These are phyloP conservation scores for Sturmia bella DNA, from an alignment of 2,888 invertebrate genomes.

Conservation along the genomic window DNA sequence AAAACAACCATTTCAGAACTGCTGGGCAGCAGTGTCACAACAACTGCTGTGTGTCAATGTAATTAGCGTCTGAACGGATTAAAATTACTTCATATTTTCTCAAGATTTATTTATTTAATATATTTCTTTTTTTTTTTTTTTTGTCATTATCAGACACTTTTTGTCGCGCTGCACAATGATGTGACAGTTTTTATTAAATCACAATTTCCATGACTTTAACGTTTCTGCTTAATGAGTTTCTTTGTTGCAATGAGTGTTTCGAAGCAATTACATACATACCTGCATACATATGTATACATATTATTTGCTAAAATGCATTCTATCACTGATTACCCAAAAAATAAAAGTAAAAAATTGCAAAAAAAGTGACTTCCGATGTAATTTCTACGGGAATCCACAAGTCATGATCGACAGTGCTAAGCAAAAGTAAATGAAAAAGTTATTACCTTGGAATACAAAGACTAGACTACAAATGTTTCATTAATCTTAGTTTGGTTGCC, in stretches of 20 bases:
- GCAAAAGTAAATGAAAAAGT: neutral
- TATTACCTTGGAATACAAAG: neutral
- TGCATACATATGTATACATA: constrained; percentile 16
- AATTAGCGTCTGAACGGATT: constrained; percentile 72
- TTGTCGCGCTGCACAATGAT: constrained; percentile 44
- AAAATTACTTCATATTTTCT: constrained; percentile 63
- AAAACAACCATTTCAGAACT: neutral
- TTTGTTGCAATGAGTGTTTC: constrained; percentile 20
- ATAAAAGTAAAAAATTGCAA: neutral
- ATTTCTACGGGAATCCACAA: constrained; percentile 53
- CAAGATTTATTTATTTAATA: constrained; percentile 27
- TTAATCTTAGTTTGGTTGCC: no score
- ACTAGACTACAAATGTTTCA: no score
- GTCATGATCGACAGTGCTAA: constrained; percentile 37
- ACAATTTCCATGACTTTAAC: constrained; percentile 8
- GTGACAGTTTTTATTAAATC: constrained; percentile 37
- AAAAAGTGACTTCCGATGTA: constrained; percentile 54
- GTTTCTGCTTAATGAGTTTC: neutral
- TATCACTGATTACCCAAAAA: constrained; percentile 17
- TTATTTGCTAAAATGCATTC: neutral
- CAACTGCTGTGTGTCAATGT: constrained; percentile 61
- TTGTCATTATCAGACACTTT: constrained; percentile 41
- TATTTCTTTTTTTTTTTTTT: no score
- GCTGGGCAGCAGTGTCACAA: constrained; percentile 2
- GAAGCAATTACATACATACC: no score